These are phyloP conservation scores for Forbesichthys agassizii DNA, from an alignment of 2,113 vertebrate genomes.

Conservation along the genomic window DNA sequence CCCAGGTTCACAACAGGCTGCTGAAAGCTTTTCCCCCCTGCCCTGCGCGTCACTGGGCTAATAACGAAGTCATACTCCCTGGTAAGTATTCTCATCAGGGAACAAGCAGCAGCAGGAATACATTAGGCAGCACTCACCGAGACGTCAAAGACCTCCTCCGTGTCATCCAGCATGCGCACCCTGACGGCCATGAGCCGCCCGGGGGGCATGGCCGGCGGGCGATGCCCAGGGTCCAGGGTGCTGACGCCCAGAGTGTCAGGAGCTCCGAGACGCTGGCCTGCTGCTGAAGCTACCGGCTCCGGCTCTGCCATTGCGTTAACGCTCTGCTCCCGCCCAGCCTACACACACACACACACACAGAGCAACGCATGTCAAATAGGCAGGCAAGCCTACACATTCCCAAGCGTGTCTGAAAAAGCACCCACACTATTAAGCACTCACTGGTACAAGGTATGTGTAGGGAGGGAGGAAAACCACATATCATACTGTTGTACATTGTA, in stretches of 20 bases:
- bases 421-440: no score
- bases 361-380: background rate
- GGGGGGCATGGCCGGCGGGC: slow-evolving; percentile 84
- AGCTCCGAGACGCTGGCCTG: slow-evolving; percentile 89
- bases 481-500: no score
- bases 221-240: slow-evolving; percentile 92
- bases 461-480: no score
- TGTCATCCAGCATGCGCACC: slow-evolving; percentile 95
- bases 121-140: slow-evolving; percentile 81
- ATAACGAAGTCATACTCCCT: slow-evolving; percentile 30
- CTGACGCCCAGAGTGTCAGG: slow-evolving; percentile 94
- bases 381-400: background rate
- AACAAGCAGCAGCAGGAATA: background rate
- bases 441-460: no score
- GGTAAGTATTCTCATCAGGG: slow-evolving; percentile 23
- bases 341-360: slow-evolving; percentile 7
- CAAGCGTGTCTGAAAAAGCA: no score
- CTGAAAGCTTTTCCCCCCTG: slow-evolving; percentile 40
- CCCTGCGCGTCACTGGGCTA: background rate
- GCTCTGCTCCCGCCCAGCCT: slow-evolving; percentile 59
- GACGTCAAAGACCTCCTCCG: slow-evolving; percentile 91
- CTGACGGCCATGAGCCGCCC: slow-evolving; percentile 89
- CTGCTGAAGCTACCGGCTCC: slow-evolving; percentile 83
- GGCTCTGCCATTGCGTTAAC: slow-evolving; percentile 86
- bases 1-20: slow-evolving; percentile 46